Evolutionary conservation across 2,888 invertebrate species (phyloP), one percentile per base, ranked within the genome.

Genomic region (Erebia epiphron): DNA sequence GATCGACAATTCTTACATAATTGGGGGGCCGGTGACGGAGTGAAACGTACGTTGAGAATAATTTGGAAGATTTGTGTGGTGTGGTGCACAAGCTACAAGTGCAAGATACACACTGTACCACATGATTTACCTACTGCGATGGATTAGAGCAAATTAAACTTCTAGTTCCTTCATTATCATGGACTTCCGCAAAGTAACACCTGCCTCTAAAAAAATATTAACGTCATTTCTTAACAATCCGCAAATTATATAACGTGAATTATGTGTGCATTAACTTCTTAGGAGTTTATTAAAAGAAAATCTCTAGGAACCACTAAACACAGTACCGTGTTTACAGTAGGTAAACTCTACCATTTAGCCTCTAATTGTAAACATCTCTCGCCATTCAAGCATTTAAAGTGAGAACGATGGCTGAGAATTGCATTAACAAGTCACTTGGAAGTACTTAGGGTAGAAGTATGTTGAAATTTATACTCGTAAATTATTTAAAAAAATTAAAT

Each of bases 341-440:
- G n/a, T n/a, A n/a, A n/a, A n/a, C n/a, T n/a, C 64, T 58, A 58
- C 49, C 68, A 69, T 67, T 73, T 73, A 73, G 62, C 66, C 66
- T 70, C 62, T 71, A 72, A 70, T 73, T 75, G 75, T 74, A 75
- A 75, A 71, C 60, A 68, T 70, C 67, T 60, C 71, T 68, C 68
- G 69, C 71, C 66, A 65, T 73, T 72, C 67, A 73, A 58, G 72
- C 73, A 68, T 68, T 71, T 73, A 73, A 73, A 73, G 67, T 67
- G 68, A 66, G 68, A 70, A 69, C 66, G 65, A 68, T 69, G 66
- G 68, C 73, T 70, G 69, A 71, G 70, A 70, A 73, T 72, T 69
- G 71, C 67, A 71, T 65, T 65, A 72, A 75, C 69, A 60, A 11
- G 26, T 26, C 35, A 10, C 58, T 26, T 58, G 14, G 16, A 46